Conservation (phyloP, 1,140 invertebrate species). For the Zaprionus vittiger region DNA sequence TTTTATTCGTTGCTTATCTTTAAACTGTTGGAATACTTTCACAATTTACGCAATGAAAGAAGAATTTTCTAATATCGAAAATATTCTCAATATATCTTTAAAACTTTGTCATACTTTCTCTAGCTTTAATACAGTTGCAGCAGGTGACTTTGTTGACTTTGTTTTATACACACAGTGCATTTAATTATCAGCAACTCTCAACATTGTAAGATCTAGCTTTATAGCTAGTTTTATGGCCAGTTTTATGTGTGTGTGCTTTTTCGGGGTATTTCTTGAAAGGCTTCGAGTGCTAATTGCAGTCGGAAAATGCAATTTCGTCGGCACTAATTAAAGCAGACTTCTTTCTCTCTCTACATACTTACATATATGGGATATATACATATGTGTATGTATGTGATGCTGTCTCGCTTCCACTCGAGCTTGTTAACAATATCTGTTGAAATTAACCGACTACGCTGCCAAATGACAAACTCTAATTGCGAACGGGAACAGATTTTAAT, state of each 20-base stretch:
- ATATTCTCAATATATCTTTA: too few relatives aligned
- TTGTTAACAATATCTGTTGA: constrained; percentile 65
- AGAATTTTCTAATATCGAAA: too few relatives aligned
- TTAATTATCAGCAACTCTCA: neutral
- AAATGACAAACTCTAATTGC: constrained; percentile 81
- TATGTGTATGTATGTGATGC: neutral
- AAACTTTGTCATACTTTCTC: neutral
- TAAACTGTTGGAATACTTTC: too few relatives aligned
- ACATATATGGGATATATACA: constrained; percentile 12
- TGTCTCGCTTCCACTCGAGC: neutral
- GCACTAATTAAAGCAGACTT: constrained; percentile 35
- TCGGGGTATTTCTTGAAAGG: neutral
- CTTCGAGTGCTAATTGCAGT: constrained; percentile 13
- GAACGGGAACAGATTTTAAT: constrained; percentile 77
- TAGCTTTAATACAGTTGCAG: neutral
- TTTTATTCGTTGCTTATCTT: too few relatives aligned
- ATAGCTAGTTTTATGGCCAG: constrained; percentile 3
- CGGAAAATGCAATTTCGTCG: constrained; percentile 26
- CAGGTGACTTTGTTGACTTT: neutral
- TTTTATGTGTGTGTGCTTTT: neutral
- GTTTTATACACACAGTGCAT: neutral
- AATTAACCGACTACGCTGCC: constrained; percentile 59
- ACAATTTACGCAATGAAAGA: too few relatives aligned
- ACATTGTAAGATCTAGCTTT: neutral
- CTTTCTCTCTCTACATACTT: neutral